Evolutionary conservation across 2,888 invertebrate genomes (phyloP).

Genomic region (Oscheius sp.): DNA sequence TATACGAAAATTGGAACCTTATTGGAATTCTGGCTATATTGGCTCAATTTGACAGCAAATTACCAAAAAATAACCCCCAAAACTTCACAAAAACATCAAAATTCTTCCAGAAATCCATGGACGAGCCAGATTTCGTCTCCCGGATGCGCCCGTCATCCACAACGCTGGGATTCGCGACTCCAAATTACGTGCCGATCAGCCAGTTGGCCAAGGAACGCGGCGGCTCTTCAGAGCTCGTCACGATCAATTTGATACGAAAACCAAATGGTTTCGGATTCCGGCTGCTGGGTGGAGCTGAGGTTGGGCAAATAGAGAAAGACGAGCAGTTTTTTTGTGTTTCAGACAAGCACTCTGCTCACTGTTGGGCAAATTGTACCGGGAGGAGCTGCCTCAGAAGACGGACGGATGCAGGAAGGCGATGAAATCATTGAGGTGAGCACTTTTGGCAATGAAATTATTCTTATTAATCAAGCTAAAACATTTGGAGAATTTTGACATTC

Average conservation of each 20-base stretch:
- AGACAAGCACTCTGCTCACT: conserved; percentile 79
- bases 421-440: conserved; percentile 85
- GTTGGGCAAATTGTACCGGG: conserved; percentile 96
- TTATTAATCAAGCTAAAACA: background rate
- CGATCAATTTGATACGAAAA: conserved; percentile 87
- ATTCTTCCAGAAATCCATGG: conserved; percentile 18
- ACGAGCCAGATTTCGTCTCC: conserved; percentile 18
- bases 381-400: conserved; percentile 92
- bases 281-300: conserved; percentile 96
- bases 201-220: conserved; percentile 53
- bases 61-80: background rate
- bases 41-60: background rate
- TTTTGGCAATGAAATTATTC: no score
- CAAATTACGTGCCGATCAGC: conserved; percentile 71
- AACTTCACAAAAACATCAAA: background rate
- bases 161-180: conserved; percentile 66
- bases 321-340: conserved; percentile 5
- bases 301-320: conserved; percentile 74
- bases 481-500: no score
- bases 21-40: background rate
- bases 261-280: conserved; percentile 96
- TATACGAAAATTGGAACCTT: no score
- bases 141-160: conserved; percentile 65
- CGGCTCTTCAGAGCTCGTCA: conserved; percentile 79
- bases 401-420: conserved; percentile 89